Conservation (phyloP, 2,888 invertebrate species). For the Ichneumon xanthorius region DNA sequence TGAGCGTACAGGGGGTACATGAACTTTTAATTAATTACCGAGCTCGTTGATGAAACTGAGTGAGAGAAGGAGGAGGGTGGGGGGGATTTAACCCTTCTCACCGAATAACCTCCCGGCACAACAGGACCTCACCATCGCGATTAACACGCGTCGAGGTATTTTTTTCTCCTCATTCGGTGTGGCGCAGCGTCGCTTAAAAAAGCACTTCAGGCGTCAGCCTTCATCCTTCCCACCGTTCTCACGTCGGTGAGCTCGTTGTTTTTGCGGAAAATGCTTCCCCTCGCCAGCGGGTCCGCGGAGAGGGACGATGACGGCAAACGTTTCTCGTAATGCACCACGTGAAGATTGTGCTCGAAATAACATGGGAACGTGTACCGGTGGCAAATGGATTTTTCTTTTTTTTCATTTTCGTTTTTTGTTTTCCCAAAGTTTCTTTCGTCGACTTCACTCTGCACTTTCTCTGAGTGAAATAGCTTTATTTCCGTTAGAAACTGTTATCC, state of each 20-base stretch:
- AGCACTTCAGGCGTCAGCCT: conserved; percentile 49
- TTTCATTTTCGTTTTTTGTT: neutral
- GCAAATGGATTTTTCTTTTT: conserved; percentile 5
- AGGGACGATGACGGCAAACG: conserved; percentile 25
- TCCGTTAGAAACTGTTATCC: neutral
- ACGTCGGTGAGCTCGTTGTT: conserved; percentile 46
- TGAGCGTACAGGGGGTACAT: neutral
- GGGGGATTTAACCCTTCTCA: conserved; percentile 26
- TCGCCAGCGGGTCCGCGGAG: neutral
- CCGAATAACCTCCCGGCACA: conserved; percentile 1
- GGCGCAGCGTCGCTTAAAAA: conserved; percentile 49
- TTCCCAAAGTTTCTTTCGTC: neutral
- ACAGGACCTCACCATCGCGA: conserved; percentile 30
- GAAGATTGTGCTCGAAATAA: conserved; percentile 40
- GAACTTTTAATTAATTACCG: conserved; percentile 49
- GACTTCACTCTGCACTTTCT: neutral
- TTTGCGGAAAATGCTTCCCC: conserved; percentile 32
- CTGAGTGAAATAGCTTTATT: neutral
- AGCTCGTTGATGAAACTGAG: conserved; percentile 14
- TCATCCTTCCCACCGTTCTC: conserved; percentile 56
- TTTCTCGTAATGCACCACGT: conserved; percentile 31
- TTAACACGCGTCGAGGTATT: conserved; percentile 47
- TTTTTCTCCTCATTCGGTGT: conserved; percentile 34
- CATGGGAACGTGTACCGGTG: conserved; percentile 27
- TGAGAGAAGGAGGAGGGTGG: neutral